These are phyloP conservation scores for Channallabes apus DNA, from an alignment of 2,797 vertebrate genomes.

Conservation along the genomic window DNA sequence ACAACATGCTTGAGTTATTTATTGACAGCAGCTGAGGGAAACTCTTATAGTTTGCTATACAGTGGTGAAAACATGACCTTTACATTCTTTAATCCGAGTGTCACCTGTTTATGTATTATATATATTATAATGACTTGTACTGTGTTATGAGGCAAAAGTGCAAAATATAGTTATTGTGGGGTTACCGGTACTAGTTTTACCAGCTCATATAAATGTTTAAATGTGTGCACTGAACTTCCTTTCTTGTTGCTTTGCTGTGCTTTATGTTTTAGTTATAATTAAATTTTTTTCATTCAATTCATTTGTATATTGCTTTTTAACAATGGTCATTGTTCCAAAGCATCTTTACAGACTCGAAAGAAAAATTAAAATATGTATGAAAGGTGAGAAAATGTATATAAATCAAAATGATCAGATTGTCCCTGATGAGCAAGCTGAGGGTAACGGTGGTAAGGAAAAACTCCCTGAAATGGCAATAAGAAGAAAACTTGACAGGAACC, in stretches of 20 bases:
- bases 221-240: background rate
- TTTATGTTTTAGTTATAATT: background rate
- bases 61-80: background rate
- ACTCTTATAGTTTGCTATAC: background rate
- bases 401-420: no score
- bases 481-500: no score
- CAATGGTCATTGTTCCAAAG: no score
- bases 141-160: background rate
- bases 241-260: background rate
- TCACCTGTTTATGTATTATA: background rate
- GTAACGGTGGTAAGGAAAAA: no score
- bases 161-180: conserved; percentile 3
- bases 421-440: no score
- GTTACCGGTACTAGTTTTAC: background rate
- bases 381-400: no score
- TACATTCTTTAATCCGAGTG: background rate
- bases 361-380: no score
- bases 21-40: conserved; percentile 9
- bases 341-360: no score
- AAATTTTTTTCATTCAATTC: no score
- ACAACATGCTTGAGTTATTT: background rate
- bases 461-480: no score
- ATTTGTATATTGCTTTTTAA: no score
- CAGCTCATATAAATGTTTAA: background rate
- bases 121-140: background rate